Evolutionary conservation across 2,113 vertebrate genomes (phyloP).

Genomic region (Pao palembangensis): DNA sequence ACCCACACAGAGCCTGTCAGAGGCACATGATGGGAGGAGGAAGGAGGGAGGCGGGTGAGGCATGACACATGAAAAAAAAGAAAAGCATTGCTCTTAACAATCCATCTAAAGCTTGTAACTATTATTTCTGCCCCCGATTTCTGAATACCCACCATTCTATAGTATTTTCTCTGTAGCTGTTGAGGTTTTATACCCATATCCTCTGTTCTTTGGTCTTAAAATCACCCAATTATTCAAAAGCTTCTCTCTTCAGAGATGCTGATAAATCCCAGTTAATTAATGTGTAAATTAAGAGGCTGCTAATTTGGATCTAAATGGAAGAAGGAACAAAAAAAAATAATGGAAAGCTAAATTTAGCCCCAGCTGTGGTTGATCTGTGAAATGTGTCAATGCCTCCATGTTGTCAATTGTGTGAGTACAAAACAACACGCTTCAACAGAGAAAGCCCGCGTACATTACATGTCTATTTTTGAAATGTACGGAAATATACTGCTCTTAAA

Average conservation of each 20-base stretch:
- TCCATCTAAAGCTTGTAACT: conserved; percentile 56
- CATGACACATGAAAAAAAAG: conserved; percentile 75
- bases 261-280: conserved; percentile 53
- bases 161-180: conserved; percentile 18
- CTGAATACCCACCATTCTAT: conserved; percentile 17
- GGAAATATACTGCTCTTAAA: conserved; percentile 30
- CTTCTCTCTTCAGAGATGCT: conserved; percentile 34
- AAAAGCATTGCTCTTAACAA: conserved; percentile 63
- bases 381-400: conserved; percentile 13
- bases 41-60: conserved; percentile 73
- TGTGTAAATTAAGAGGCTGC: conserved; percentile 53
- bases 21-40: conserved; percentile 72
- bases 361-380: conserved; percentile 34
- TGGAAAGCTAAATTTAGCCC: conserved; percentile 23
- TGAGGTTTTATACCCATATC: conserved; percentile 12
- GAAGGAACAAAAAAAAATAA: conserved; percentile 16
- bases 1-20: conserved; percentile 80
- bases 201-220: conserved; percentile 45
- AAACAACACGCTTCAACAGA: neutral
- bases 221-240: conserved; percentile 37
- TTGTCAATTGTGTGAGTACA: conserved; percentile 25
- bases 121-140: conserved; percentile 38
- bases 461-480: conserved; percentile 17
- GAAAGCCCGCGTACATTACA: neutral
- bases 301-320: conserved; percentile 42